phyloP scores from a whole-genome alignment of 2,113 vertebrate genomes.

The Paratilapia polleni region DNA sequence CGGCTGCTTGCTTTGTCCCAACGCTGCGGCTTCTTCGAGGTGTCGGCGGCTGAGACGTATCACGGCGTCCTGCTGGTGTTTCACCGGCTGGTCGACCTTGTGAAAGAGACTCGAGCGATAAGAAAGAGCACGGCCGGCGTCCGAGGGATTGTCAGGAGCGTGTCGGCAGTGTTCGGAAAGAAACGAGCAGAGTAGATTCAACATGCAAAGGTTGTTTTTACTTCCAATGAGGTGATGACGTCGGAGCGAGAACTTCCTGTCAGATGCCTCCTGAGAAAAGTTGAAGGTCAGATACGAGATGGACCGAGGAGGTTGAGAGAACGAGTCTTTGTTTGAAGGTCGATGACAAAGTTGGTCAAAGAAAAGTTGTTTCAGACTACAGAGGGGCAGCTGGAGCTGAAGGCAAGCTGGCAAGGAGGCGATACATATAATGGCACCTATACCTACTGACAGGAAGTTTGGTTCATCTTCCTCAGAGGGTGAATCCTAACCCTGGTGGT shows the following conservation, averaged over 20 bases:
- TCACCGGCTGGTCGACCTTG: constrained; percentile 36
- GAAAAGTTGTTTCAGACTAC: constrained; percentile 1
- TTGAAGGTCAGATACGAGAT: neutral
- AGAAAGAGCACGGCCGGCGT: constrained; percentile 45
- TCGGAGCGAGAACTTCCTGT: neutral
- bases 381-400: neutral
- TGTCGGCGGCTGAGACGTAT: constrained; percentile 43
- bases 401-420: neutral
- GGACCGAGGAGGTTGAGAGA: constrained; percentile 1
- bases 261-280: neutral
- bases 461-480: neutral
- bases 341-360: neutral
- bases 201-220: neutral
- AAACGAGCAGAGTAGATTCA: constrained; percentile 20
- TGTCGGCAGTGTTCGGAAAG: constrained; percentile 44
- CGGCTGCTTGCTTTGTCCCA: constrained; percentile 29
- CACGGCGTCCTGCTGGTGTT: constrained; percentile 45
- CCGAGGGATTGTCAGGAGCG: constrained; percentile 31
- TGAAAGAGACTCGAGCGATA: constrained; percentile 31
- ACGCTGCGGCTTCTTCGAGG: constrained; percentile 45
- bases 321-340: neutral
- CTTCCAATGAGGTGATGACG: neutral
- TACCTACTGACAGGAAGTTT: neutral
- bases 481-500: neutral
- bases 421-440: neutral